phyloP scores from a whole-genome alignment of 2,113 vertebrate species.

The Rhegmatorhina hoffmannsi region DNA sequence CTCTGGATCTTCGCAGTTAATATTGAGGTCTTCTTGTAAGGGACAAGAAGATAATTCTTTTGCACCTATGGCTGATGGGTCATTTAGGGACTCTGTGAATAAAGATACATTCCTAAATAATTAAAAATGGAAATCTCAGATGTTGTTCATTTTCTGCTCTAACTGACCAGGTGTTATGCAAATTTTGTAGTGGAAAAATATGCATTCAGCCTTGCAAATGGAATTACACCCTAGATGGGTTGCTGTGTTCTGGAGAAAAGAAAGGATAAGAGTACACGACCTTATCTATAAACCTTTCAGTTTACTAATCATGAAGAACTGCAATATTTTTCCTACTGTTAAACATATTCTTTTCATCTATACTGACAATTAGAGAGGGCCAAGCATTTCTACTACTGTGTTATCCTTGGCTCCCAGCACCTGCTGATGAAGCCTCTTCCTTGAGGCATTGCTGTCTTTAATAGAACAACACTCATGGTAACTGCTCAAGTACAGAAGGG shows the following conservation, averaged over 20 bases:
- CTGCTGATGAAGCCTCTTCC: background rate
- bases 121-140: background rate
- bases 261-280: background rate
- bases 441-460: background rate
- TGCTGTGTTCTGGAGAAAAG: background rate
- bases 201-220: background rate
- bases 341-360: background rate
- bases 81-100: background rate
- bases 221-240: background rate
- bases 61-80: background rate
- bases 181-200: slow-evolving; percentile 1
- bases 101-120: slow-evolving; percentile 22
- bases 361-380: background rate
- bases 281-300: background rate
- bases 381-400: background rate
- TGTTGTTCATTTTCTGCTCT: background rate
- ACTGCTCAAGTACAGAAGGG: background rate
- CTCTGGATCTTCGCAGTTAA: background rate
- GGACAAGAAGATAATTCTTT: background rate
- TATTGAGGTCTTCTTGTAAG: background rate
- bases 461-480: background rate
- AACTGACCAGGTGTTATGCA: background rate
- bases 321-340: background rate
- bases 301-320: background rate
- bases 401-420: background rate